Evolutionary conservation across 2,113 vertebrate species (phyloP), one percentile per base, ranked within the genome.

Genomic region (Thunnus maccoyii): DNA sequence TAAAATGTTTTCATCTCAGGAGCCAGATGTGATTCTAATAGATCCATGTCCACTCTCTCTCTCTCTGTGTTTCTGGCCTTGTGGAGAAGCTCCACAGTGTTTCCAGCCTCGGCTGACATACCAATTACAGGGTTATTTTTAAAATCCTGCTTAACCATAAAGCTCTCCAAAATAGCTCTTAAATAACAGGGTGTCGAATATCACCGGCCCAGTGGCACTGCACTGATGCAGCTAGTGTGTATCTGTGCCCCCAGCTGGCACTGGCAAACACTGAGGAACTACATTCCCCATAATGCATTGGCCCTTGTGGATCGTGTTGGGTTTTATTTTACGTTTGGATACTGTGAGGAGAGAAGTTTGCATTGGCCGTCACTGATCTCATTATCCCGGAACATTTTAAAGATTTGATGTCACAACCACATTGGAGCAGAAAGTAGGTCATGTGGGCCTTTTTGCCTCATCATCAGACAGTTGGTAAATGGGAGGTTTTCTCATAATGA

Each of bases 91-190:
- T 56, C 50, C 14, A 5, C 7, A 13, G 47, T 6, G 75, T 62
- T 83, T 80, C 79, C 69, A 72, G 75, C 78, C 68, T 52, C 79
- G 89, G 79, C 81, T 27, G 15, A 83, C 77, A 20, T 76, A 50
- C 83, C 86, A 93, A 93, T 93, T 93, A 93, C 86, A 61, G 67
- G 67, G 78, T 91, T 94, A 92, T 94, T 93, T 93, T 91, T 86
- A 81, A 91, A 90, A 80, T 57, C 54, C 69, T 47, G 69, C 87
- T 83, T 60, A 74, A 86, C 88, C 83, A 77, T 84, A 81, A 84
- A 88, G 78, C 50, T n/a, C 75, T 78, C 73, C 14, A 70, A 86
- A 92, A 93, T 90, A 92, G 79, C 73, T 6, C 77, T 87, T 71
- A 91, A 94, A 95, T 94, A 87, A 92, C 90, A 91, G 78, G 90